A percentile compares a stretch with the other conserved stretches of the same genome.
Conservation (phyloP, 2,113 vertebrate genomes). For the Mixornis gularis region DNA sequence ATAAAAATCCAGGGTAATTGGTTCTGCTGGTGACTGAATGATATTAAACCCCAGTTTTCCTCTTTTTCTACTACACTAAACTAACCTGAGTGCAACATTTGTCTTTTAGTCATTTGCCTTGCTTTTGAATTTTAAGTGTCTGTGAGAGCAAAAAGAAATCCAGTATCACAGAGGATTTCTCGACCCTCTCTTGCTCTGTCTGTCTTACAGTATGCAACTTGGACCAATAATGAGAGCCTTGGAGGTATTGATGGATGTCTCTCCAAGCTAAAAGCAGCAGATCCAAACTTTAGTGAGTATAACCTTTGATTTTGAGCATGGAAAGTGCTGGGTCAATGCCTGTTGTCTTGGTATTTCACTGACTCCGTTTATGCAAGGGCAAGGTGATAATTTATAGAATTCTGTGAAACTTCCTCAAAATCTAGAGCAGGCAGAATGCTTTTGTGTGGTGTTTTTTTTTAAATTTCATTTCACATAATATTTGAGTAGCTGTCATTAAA, state of each 20-base stretch:
- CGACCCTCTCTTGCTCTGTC: fast-evolving
- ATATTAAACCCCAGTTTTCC: background rate
- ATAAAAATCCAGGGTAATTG: background rate
- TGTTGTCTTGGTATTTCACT: background rate
- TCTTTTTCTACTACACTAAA: background rate
- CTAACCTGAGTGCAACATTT: background rate
- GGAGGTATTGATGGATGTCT: slow-evolving; percentile 89
- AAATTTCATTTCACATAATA: background rate
- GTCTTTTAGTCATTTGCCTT: background rate
- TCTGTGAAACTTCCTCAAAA: background rate
- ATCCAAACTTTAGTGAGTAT: slow-evolving; percentile 86
- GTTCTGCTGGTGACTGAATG: background rate
- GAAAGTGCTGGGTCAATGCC: background rate
- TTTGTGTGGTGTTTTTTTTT: background rate
- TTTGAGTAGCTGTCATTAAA: background rate
- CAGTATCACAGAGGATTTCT: background rate
- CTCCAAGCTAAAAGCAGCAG: slow-evolving; percentile 78
- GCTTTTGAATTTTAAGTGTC: background rate
- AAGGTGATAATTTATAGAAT: background rate
- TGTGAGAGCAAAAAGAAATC: background rate
- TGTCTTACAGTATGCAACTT: slow-evolving; percentile 80
- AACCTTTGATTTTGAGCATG: background rate
- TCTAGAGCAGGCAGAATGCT: background rate
- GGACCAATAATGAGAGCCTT: slow-evolving; percentile 81
- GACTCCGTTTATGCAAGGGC: background rate